Percentiles rank a stretch among this genome's conserved stretches.
phyloP scores from a whole-genome alignment of 2,797 vertebrate genomes.

The Phrynocephalus vlangalii region DNA sequence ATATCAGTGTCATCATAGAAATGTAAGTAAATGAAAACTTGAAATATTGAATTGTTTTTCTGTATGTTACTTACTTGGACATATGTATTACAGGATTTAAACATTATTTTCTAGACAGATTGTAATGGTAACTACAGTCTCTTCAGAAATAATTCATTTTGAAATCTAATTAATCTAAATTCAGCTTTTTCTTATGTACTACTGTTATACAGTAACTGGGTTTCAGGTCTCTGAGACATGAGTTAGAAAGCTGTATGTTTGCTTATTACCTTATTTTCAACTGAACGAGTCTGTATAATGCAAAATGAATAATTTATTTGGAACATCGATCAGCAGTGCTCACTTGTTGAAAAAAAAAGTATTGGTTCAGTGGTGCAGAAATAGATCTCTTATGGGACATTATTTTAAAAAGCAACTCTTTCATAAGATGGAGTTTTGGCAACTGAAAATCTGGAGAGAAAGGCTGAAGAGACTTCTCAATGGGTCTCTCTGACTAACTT shows the following conservation, averaged over 20 bases:
- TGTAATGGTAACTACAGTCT: neutral
- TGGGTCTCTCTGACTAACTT: neutral
- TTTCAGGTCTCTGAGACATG: neutral
- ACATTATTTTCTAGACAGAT: neutral
- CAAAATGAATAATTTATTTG: conserved; percentile 14
- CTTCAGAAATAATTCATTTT: conserved; percentile 12
- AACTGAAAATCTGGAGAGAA: neutral
- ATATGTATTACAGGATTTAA: neutral
- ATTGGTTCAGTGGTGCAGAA: neutral
- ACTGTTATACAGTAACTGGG: neutral
- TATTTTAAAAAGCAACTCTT: neutral
- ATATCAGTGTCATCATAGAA: conserved; percentile 5
- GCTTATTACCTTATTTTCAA: neutral
- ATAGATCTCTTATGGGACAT: neutral
- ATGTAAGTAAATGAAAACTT: conserved; percentile 19
- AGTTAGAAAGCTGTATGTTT: conserved; percentile 16
- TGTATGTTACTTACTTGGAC: neutral
- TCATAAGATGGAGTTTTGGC: neutral
- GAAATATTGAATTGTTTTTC: conserved; percentile 17
- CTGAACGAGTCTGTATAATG: neutral
- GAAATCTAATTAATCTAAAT: conserved; percentile 17
- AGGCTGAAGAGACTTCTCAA: neutral
- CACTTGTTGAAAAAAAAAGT: neutral
- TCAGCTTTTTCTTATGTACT: neutral
- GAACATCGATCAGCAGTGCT: neutral